Conservation (phyloP, 2,888 invertebrate species). For the Abrostola tripartita region DNA sequence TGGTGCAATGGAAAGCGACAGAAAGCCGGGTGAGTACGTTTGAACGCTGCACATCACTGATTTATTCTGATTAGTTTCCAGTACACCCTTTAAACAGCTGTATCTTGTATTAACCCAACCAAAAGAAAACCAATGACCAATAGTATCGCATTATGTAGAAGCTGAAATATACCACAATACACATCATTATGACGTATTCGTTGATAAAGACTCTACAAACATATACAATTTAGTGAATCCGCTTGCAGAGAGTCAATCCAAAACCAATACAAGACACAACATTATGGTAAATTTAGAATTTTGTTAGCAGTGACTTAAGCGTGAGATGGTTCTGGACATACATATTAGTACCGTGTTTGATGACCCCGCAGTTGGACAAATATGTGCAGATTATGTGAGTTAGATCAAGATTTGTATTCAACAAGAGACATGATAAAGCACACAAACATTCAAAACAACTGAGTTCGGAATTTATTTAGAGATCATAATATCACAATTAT, state of each 20-base stretch:
- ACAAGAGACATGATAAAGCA: constrained; percentile 36
- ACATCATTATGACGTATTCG: constrained; percentile 75
- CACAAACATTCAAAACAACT: constrained; percentile 17
- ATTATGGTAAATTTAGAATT: constrained; percentile 85
- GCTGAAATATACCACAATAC: constrained; percentile 88
- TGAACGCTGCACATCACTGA: constrained; percentile 76
- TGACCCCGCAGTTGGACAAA: constrained; percentile 39
- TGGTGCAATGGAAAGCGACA: constrained; percentile 88
- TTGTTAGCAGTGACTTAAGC: constrained; percentile 87
- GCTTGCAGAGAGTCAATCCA: constrained; percentile 75
- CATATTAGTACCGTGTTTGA: constrained; percentile 75
- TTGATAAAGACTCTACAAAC: constrained; percentile 60
- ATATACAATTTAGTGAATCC: constrained; percentile 69
- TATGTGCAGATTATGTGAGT: constrained; percentile 50
- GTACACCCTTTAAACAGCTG: constrained; percentile 87
- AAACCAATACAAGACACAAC: constrained; percentile 89
- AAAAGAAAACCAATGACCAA: constrained; percentile 88
- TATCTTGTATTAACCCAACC: constrained; percentile 89
- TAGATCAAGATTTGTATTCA: constrained; percentile 53
- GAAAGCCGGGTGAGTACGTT: constrained; percentile 82
- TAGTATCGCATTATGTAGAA: constrained; percentile 86
- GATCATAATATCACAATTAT: neutral
- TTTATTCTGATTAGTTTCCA: constrained; percentile 86
- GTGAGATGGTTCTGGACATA: constrained; percentile 82
- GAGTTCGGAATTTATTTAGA: constrained; percentile 3